phyloP scores from a whole-genome alignment of 2,888 invertebrate species.

The Crematogaster levior region DNA sequence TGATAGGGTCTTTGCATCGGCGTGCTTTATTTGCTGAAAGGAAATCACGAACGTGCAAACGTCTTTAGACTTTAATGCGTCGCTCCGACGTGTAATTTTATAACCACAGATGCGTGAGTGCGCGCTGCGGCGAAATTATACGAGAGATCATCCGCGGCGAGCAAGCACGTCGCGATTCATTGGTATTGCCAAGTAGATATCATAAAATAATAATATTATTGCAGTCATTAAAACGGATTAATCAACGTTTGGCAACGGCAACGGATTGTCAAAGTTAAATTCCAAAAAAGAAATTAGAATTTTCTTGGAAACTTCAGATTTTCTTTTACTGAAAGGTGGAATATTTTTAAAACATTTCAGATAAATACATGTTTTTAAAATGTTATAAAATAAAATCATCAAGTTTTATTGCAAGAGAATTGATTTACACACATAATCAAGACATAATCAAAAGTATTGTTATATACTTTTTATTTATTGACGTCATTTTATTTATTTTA shows the following conservation, averaged over 20 bases:
- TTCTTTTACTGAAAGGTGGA: neutral
- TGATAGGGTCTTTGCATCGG: neutral
- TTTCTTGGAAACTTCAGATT: neutral
- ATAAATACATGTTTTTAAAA: no score
- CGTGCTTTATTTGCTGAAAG: conserved; percentile 15
- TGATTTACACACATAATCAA: neutral
- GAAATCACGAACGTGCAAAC: conserved; percentile 8
- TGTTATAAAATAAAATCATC: neutral
- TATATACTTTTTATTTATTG: neutral
- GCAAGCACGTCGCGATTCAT: conserved; percentile 14
- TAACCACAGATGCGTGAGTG: neutral
- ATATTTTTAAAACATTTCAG: no score
- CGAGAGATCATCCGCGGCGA: neutral
- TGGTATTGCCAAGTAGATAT: neutral
- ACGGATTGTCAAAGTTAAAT: neutral
- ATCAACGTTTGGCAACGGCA: neutral
- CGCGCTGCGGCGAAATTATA: conserved; percentile 8
- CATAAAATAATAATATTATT: conserved; percentile 32
- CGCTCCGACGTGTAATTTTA: conserved; percentile 33
- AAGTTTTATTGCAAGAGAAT: neutral
- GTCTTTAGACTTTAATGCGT: conserved; percentile 12
- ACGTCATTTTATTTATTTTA: no score
- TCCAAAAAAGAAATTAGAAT: neutral
- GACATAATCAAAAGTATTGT: neutral
- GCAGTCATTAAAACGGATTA: neutral